Base-by-base conservation (phyloP, 2,113 vertebrate species). In the Coptodon bakossiorum region DNA sequence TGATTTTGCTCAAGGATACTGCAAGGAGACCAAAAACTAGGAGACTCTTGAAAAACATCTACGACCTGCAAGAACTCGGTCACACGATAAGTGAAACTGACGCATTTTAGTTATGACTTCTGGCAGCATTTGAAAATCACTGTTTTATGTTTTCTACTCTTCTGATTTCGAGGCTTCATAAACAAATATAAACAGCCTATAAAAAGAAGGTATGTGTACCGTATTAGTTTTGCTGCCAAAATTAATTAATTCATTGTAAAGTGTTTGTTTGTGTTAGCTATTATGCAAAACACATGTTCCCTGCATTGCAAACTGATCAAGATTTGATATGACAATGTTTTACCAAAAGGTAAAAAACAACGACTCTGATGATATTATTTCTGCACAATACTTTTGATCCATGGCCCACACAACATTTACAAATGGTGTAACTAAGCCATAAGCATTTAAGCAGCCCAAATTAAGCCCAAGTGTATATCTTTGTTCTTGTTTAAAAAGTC, bases 1-100 rank as follows among this genome's bases (percentile, higher is more conserved):
- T 90, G 90, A 89, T 94, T 95, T 90, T 79, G 5, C 10, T 71
- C 34, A 91, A 83, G 94, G 81, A 89, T 94, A 94, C 89, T 93
- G 91, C 19, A 45, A 88, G 54, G 48, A 34, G 56, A 48, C 13
- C 80, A 81, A 89, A 78, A 56, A 52, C 6, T 7, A 50, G 11
- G 38, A 19, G 24, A 31, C 24, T 59, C 7, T 82, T 34, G 8
- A 11, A 61, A 13, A 66, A 17, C 36, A 66, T 12, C 57, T 22
- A 36, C 4, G 13, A 52, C 40, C 43, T 63, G 6, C 5, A 16
- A 31, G 29, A 52, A 29, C 11, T n/a, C 2, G 7, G 11, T 50
- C 81, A 82, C 24, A n/a, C 48, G 17, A 63, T 29, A 13, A 31
- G 59, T n/a, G 16, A n/a, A 40, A 40, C 5, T 14, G 63, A 11